These are phyloP conservation scores for Cataglyphis albicans DNA, from an alignment of 2,888 invertebrate species.

Conservation along the genomic window DNA sequence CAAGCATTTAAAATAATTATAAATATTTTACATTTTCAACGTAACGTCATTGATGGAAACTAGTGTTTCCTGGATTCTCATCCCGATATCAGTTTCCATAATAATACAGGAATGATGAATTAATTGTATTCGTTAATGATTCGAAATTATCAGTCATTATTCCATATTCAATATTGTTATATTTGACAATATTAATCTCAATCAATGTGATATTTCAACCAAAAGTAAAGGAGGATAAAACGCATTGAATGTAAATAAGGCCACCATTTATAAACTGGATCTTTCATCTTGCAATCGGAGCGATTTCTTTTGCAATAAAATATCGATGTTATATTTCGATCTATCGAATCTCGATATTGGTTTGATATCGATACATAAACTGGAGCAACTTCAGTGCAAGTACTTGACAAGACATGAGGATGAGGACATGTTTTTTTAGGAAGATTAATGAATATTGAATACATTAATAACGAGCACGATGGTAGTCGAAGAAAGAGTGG, in stretches of 20 bases:
- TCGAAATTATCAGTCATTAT: background rate
- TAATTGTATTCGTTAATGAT: no score
- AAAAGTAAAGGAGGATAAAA: background rate
- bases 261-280: background rate
- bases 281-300: background rate
- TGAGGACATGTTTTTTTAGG: background rate
- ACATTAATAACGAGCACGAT: conserved; percentile 58
- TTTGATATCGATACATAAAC: background rate
- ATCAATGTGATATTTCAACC: background rate
- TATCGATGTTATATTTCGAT: background rate
- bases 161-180: background rate
- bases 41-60: conserved; percentile 56
- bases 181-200: background rate
- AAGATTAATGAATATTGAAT: background rate
- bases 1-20: background rate
- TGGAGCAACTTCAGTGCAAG: no score
- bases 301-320: background rate
- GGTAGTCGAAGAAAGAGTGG: conserved; percentile 77
- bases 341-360: background rate
- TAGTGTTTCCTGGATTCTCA: conserved; percentile 62
- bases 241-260: background rate
- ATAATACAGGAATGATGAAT: background rate
- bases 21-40: conserved; percentile 66
- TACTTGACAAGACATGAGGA: background rate
- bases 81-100: conserved; percentile 10